These are phyloP conservation scores for Huso huso DNA, from an alignment of 2,797 vertebrate genomes.

Conservation along the genomic window DNA sequence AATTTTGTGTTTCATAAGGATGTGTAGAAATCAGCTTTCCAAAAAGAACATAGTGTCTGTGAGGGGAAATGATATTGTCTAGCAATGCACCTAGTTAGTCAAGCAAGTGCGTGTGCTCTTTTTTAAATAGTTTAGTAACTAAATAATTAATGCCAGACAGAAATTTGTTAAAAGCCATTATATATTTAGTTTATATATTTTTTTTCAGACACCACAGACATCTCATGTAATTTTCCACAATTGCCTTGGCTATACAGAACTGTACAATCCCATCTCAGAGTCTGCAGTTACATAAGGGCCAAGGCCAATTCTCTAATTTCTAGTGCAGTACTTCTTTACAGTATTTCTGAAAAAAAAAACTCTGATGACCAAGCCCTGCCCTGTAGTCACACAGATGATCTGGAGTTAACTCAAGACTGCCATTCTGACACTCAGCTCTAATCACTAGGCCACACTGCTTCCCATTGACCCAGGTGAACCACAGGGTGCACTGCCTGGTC, in stretches of 20 bases:
- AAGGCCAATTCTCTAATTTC: too few relatives aligned
- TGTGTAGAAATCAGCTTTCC: slow-evolving; percentile 20
- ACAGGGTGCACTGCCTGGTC: too few relatives aligned
- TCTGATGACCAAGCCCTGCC: too few relatives aligned
- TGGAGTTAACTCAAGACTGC: too few relatives aligned
- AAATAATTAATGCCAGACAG: slow-evolving; percentile 13
- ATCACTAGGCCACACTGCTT: too few relatives aligned
- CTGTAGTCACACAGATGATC: too few relatives aligned
- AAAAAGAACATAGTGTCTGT: background rate
- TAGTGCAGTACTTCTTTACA: too few relatives aligned
- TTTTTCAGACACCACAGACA: background rate
- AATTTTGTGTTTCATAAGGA: slow-evolving; percentile 25
- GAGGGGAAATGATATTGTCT: slow-evolving; percentile 1
- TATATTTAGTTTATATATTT: slow-evolving; percentile 3
- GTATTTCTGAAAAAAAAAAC: too few relatives aligned
- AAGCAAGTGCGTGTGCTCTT: background rate
- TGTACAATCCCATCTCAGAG: background rate
- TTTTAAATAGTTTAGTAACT: slow-evolving; percentile 6
- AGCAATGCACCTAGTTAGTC: background rate
- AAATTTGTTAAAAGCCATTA: slow-evolving; percentile 9
- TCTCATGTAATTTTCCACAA: slow-evolving; percentile 6
- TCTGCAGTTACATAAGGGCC: too few relatives aligned
- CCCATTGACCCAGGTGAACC: too few relatives aligned
- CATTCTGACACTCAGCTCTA: too few relatives aligned
- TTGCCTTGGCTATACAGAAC: background rate